Percentiles rank a stretch among this genome's conserved stretches.
These are phyloP conservation scores for Psephotus haematonotus DNA, from an alignment of 2,113 vertebrate genomes.

Conservation along the genomic window DNA sequence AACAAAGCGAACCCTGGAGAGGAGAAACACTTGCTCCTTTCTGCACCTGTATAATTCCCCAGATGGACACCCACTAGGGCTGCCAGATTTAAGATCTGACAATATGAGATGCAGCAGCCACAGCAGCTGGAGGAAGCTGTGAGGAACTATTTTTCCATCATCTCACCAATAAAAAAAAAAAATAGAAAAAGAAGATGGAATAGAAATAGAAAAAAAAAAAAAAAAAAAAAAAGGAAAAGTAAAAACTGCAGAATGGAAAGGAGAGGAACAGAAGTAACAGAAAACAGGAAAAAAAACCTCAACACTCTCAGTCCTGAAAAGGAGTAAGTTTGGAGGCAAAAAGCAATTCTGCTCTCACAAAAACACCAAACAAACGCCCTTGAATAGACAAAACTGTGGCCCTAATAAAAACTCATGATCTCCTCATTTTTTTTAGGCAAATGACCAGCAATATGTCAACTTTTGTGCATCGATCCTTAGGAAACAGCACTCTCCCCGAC, in stretches of 20 bases:
- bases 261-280: background rate
- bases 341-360: background rate
- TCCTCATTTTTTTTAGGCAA: background rate
- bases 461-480: background rate
- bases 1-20: background rate
- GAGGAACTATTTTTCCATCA: background rate
- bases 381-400: background rate
- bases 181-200: background rate
- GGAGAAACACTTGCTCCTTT: background rate
- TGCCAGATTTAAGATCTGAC: constrained; percentile 3
- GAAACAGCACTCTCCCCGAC: background rate
- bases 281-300: background rate
- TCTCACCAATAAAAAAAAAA: background rate
- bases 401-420: background rate
- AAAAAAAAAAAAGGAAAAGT: background rate
- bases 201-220: background rate
- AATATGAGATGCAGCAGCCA: background rate
- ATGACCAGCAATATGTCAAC: background rate
- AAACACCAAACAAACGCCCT: fast-evolving
- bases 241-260: background rate
- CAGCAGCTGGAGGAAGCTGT: constrained; percentile 24
- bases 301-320: background rate
- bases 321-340: background rate
- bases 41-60: constrained; percentile 19
- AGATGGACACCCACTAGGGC: background rate